Conservation (phyloP, 2,888 invertebrate genomes). For the Perizoma flavofasciatum region DNA sequence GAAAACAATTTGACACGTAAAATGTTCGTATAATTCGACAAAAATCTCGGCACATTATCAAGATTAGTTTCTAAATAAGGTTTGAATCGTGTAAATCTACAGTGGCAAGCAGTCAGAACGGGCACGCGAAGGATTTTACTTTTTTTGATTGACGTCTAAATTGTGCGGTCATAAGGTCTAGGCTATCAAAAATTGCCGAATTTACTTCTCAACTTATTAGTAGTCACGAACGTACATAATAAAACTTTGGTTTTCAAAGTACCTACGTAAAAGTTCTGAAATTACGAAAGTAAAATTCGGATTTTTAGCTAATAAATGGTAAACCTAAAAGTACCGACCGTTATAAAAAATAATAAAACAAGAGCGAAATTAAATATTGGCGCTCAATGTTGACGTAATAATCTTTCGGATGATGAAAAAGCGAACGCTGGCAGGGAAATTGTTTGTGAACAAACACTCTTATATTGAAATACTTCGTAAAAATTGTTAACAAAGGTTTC, state of each 20-base stretch:
- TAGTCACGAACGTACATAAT: conserved; percentile 9
- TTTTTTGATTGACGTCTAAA: conserved; percentile 18
- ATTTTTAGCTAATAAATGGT: not conserved
- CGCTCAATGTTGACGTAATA: conserved; percentile 49
- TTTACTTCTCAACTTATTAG: conserved; percentile 14
- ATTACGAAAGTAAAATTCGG: not conserved
- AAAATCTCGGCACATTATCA: conserved; percentile 31
- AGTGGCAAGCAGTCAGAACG: conserved; percentile 26
- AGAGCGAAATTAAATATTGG: conserved; percentile 50
- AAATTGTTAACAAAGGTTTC: conserved; percentile 29
- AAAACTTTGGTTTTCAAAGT: too few species aligned
- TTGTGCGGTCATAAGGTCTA: conserved; percentile 16
- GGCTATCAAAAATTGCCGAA: conserved; percentile 15
- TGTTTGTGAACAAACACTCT: conserved; percentile 45
- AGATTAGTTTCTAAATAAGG: conserved; percentile 37
- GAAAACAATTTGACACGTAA: conserved; percentile 19
- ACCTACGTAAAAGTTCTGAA: not conserved
- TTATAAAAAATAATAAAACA: conserved; percentile 31
- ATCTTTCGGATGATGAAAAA: conserved; percentile 47
- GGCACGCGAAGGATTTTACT: conserved; percentile 32
- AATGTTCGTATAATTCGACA: conserved; percentile 21
- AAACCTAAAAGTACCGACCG: conserved; percentile 1
- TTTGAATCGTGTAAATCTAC: conserved; percentile 36
- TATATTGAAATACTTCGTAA: conserved; percentile 35
- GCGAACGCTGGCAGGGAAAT: conserved; percentile 43